These are phyloP conservation scores for Carduelis carduelis DNA, from an alignment of 2,797 vertebrate genomes.

Conservation along the genomic window DNA sequence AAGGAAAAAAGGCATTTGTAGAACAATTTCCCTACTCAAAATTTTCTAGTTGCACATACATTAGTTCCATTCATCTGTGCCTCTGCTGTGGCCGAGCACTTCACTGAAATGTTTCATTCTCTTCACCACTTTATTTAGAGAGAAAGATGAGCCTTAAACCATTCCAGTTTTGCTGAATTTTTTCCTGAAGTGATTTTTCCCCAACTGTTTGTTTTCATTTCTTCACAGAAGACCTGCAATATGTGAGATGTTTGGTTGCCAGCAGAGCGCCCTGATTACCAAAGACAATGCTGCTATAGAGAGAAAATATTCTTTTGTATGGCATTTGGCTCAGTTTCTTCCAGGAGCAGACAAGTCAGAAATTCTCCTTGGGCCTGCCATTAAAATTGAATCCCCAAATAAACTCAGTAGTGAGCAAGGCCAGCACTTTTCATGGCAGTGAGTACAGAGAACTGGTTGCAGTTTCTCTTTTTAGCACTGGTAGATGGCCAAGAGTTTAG, in stretches of 20 bases:
- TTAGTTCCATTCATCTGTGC: constrained; percentile 31
- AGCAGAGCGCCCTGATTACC: constrained; percentile 1
- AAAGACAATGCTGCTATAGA: constrained; percentile 20
- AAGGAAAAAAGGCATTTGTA: neutral
- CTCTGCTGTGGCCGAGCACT: neutral
- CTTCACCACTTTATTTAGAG: constrained; percentile 56
- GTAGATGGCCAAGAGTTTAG: neutral
- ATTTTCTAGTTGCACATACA: constrained; percentile 24
- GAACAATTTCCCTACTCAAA: constrained; percentile 37
- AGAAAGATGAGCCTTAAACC: constrained; percentile 47
- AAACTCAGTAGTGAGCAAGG: neutral
- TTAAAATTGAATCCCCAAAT: neutral
- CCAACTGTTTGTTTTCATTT: constrained; percentile 65
- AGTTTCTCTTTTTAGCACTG: neutral
- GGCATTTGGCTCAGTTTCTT: constrained; percentile 24
- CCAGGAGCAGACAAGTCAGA: neutral
- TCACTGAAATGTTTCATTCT: constrained; percentile 57
- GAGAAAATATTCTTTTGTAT: constrained; percentile 4
- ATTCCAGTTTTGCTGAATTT: constrained; percentile 10
- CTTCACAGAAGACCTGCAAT: constrained; percentile 15
- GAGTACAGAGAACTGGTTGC: neutral
- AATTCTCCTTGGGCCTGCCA: neutral
- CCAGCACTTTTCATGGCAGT: neutral
- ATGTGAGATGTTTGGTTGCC: constrained; percentile 17
- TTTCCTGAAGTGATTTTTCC: constrained; percentile 37